These are phyloP conservation scores for Tretioscincus oriximinensis DNA, from an alignment of 2,113 vertebrate species.

Conservation along the genomic window DNA sequence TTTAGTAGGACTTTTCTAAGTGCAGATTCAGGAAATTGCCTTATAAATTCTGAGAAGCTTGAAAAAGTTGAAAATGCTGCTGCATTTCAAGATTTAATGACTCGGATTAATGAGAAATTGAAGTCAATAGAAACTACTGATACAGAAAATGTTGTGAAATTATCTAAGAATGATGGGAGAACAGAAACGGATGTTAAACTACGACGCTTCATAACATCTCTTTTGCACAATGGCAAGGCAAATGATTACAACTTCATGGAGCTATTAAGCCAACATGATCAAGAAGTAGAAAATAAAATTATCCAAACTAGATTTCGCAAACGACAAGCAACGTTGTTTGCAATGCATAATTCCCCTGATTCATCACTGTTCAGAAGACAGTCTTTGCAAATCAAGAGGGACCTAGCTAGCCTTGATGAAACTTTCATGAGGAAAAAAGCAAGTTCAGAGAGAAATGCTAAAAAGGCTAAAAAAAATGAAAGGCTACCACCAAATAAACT, in stretches of 20 bases:
- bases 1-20: slow-evolving; percentile 41
- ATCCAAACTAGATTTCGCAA: slow-evolving; percentile 88
- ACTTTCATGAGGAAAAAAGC: slow-evolving; percentile 73
- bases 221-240: slow-evolving; percentile 81
- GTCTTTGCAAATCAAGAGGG: slow-evolving; percentile 85
- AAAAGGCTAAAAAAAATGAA: slow-evolving; percentile 55
- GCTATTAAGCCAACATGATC: slow-evolving; percentile 82
- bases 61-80: slow-evolving; percentile 73
- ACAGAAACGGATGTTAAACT: slow-evolving; percentile 79
- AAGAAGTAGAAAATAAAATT: slow-evolving; percentile 79
- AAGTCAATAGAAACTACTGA: slow-evolving; percentile 86
- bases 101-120: slow-evolving; percentile 88
- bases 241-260: slow-evolving; percentile 91
- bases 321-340: slow-evolving; percentile 82
- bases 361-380: slow-evolving; percentile 79
- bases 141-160: slow-evolving; percentile 69
- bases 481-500: slow-evolving; percentile 55
- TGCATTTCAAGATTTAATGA: slow-evolving; percentile 86
- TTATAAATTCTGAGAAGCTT: slow-evolving; percentile 56
- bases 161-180: slow-evolving; percentile 70
- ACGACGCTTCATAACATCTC: slow-evolving; percentile 87
- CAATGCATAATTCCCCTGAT: slow-evolving; percentile 77
- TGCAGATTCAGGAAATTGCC: slow-evolving; percentile 45
- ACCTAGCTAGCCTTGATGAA: slow-evolving; percentile 82
- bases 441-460: slow-evolving; percentile 70